phyloP scores from a whole-genome alignment of 2,797 vertebrate genomes.

The Dendrocincla fuliginosa region DNA sequence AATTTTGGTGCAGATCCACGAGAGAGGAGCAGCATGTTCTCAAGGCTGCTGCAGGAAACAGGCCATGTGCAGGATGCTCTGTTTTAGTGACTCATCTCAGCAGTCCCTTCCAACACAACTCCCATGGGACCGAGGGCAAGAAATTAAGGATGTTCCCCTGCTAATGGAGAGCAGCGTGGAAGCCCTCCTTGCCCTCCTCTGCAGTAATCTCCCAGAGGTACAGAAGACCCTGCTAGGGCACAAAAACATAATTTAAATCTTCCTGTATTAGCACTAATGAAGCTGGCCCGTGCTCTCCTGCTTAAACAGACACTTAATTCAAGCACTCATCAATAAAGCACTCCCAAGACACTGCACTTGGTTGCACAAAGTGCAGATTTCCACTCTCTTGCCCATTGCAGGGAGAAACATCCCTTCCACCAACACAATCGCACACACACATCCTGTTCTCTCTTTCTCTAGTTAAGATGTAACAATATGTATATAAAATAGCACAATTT shows the following conservation, averaged over 20 bases:
- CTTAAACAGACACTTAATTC: constrained; percentile 31
- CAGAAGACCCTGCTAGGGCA: constrained; percentile 22
- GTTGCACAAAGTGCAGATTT: background rate
- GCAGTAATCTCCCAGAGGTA: constrained; percentile 13
- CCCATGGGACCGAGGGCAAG: background rate
- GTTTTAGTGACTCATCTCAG: background rate
- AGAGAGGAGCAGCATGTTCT: background rate
- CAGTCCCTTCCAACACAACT: background rate
- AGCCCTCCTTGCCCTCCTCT: constrained; percentile 15
- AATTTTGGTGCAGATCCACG: background rate
- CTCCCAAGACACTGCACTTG: background rate
- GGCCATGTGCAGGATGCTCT: background rate
- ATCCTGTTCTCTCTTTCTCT: background rate
- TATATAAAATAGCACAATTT: background rate
- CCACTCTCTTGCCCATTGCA: background rate
- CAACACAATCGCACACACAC: background rate
- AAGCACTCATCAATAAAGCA: constrained; percentile 21
- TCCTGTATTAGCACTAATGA: constrained; percentile 46
- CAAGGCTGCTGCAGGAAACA: background rate
- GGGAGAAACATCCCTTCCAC: background rate
- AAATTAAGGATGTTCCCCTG: constrained; percentile 16
- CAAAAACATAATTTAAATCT: constrained; percentile 42
- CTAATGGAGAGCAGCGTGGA: background rate
- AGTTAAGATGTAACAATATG: background rate
- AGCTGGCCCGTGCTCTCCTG: background rate